Evolutionary conservation across 1,140 invertebrate genomes (phyloP).

Genomic region (silkworm (Bombyx mori)): ASM3026992v2 NC_085121.1:4130001-4130500

Average conservation of each 20-base stretch:
- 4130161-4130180: conserved; percentile 24
- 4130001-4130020: no score
- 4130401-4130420: no score
- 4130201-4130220: conserved; percentile 21
- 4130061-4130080: no score
- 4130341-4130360: background rate
- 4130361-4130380: no score
- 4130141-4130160: conserved; percentile 25
- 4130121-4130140: conserved; percentile 7
- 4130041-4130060: no score
- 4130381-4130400: no score
- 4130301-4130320: background rate
- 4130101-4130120: conserved; percentile 8
- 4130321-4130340: background rate
- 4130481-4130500: no score
- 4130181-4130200: conserved; percentile 19
- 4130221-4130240: conserved; percentile 9
- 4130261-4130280: background rate
- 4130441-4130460: no score
- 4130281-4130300: background rate
- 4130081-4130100: conserved; percentile 1
- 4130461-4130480: no score
- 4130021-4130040: no score
- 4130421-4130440: no score
- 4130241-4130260: background rate